These are phyloP conservation scores for Holothuria leucospilota DNA, from an alignment of 53 echinoderm and acorn worm species.

Conservation along the genomic window DNA sequence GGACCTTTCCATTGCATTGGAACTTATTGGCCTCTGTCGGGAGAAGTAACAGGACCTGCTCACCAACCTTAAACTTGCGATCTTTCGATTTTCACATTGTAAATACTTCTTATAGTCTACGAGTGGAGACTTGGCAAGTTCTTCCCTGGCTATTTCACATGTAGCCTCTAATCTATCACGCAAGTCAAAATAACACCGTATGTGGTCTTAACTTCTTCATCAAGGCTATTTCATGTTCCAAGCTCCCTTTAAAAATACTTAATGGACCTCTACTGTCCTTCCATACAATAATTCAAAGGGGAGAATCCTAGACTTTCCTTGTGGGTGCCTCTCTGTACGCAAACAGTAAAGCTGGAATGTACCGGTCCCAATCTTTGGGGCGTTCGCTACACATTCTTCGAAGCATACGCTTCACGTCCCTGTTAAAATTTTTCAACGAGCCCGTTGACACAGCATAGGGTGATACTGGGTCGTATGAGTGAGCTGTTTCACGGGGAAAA, in stretches of 20 bases:
- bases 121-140: slow-evolving; percentile 61
- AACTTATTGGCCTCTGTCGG: slow-evolving; percentile 67
- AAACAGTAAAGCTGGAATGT: slow-evolving; percentile 66
- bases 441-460: slow-evolving; percentile 72
- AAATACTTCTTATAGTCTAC: slow-evolving; percentile 55
- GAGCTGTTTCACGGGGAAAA: slow-evolving; percentile 67
- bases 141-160: slow-evolving; percentile 52
- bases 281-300: slow-evolving; percentile 75
- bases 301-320: slow-evolving; percentile 67
- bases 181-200: slow-evolving; percentile 71
- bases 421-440: slow-evolving; percentile 73
- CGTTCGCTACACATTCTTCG: slow-evolving; percentile 59
- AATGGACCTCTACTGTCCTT: slow-evolving; percentile 72
- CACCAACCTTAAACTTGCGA: slow-evolving; percentile 57
- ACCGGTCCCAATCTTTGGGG: slow-evolving; percentile 73
- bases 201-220: slow-evolving; percentile 62
- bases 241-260: slow-evolving; percentile 56
- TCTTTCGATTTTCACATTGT: slow-evolving; percentile 59
- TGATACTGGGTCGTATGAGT: slow-evolving; percentile 75
- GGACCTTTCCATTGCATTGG: slow-evolving; percentile 74
- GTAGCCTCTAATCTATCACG: slow-evolving; percentile 60
- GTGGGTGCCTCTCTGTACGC: slow-evolving; percentile 75
- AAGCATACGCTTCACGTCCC: slow-evolving; percentile 67
- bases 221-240: slow-evolving; percentile 39
- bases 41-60: slow-evolving; percentile 58